Percentiles rank a stretch among this genome's conserved stretches.
Conservation (phyloP, 2,888 invertebrate species). For the Drosophila paranaensis region DNA sequence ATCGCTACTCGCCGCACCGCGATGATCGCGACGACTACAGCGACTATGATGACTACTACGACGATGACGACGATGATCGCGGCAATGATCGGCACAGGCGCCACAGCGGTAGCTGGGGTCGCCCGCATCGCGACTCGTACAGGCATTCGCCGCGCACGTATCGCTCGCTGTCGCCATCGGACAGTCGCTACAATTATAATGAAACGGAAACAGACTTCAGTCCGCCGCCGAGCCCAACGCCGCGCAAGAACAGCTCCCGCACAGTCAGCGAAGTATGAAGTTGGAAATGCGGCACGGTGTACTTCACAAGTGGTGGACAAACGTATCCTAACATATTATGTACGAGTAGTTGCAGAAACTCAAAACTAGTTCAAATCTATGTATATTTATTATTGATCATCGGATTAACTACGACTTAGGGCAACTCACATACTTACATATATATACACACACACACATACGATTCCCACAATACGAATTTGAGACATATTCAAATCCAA, state of each 20-base stretch:
- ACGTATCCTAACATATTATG: conserved; percentile 31
- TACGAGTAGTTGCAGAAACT: conserved; percentile 58
- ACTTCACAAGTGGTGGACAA: conserved; percentile 32
- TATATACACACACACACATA: conserved; percentile 2
- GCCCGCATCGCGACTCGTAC: conserved; percentile 74
- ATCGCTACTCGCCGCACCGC: conserved; percentile 61
- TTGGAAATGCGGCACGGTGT: conserved; percentile 43
- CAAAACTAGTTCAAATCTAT: conserved; percentile 79
- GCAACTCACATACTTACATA: conserved; percentile 25
- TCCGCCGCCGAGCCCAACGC: conserved; percentile 87
- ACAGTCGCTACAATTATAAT: conserved; percentile 86
- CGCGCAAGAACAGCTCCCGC: conserved; percentile 83
- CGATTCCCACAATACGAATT: conserved; percentile 24
- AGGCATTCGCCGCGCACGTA: conserved; percentile 82
- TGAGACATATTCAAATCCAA: conserved; percentile 28
- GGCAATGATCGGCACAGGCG: conserved; percentile 52
- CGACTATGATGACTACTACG: conserved; percentile 75
- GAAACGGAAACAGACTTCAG: conserved; percentile 89
- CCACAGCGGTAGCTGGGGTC: conserved; percentile 75
- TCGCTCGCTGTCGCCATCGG: conserved; percentile 84
- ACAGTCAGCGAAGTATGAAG: conserved; percentile 70
- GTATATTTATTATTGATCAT: conserved; percentile 74
- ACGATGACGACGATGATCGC: conserved; percentile 67
- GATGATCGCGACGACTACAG: conserved; percentile 72
- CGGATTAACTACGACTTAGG: conserved; percentile 47